Evolutionary conservation across 37 sponge, comb jelly and placozoan genomes (phyloP).

Genomic region (Amphimedon queenslandica): DNA sequence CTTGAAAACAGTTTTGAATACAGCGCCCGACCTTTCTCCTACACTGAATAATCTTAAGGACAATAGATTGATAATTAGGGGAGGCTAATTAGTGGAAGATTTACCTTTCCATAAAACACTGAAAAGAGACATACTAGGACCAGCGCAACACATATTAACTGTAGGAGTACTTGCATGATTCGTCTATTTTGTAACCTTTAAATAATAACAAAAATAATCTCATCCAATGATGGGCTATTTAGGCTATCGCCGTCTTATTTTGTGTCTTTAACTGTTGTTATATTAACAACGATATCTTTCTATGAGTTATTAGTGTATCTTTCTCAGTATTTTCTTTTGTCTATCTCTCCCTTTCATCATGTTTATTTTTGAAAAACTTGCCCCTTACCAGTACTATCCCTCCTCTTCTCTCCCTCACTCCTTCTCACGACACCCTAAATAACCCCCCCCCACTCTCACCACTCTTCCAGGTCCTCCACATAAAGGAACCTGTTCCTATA

Average conservation of each 20-base stretch:
- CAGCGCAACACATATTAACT: slow-evolving; percentile 24
- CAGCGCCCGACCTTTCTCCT: slow-evolving; percentile 26
- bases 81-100: not conserved
- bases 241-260: no score
- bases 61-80: not conserved
- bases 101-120: slow-evolving; percentile 58
- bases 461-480: slow-evolving; percentile 63
- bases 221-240: no score
- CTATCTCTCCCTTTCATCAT: not conserved
- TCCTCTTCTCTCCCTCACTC: slow-evolving; percentile 9
- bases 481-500: slow-evolving; percentile 83
- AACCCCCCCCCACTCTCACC: slow-evolving; percentile 63
- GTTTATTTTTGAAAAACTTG: no score
- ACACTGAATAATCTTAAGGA: slow-evolving; percentile 34
- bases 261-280: no score
- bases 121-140: slow-evolving; percentile 21
- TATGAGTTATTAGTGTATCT: no score
- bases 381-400: no score
- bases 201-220: no score
- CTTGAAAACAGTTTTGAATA: not conserved
- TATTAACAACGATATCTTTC: no score
- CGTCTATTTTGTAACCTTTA: slow-evolving; percentile 4
- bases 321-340: no score
- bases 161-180: slow-evolving; percentile 12
- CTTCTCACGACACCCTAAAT: not conserved